phyloP scores from a whole-genome alignment of 2,113 vertebrate genomes.

The Natator depressus region DNA sequence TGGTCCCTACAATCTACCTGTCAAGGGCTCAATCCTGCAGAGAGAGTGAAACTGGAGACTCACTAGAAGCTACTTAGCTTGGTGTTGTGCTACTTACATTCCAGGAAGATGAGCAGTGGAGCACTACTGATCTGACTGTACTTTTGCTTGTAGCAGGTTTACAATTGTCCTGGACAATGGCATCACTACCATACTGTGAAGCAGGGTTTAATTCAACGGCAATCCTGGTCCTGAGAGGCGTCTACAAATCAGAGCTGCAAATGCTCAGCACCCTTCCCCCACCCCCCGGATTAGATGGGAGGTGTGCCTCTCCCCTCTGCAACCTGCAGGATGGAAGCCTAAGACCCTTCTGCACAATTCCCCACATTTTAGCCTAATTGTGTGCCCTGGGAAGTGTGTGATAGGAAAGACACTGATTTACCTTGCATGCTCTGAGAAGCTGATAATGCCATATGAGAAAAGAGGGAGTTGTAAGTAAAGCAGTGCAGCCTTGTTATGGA shows the following conservation, averaged over 20 bases:
- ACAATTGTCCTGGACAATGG: not conserved
- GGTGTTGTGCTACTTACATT: not conserved
- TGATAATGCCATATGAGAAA: not conserved
- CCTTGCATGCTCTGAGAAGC: not conserved
- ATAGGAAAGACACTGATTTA: not conserved
- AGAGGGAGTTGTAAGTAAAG: not conserved
- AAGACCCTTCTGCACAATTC: not conserved
- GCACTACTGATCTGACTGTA: not conserved
- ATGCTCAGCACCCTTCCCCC: not conserved
- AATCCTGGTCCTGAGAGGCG: conserved; percentile 10
- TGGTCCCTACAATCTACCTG: not conserved
- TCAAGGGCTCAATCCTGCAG: not conserved
- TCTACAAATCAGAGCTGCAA: conserved; percentile 10
- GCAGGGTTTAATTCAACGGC: not conserved
- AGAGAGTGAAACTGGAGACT: not conserved
- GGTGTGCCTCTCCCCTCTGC: not conserved
- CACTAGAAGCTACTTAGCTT: not conserved
- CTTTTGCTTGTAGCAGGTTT: not conserved
- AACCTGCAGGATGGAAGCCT: not conserved
- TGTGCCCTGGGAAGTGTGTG: not conserved
- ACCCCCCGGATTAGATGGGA: not conserved
- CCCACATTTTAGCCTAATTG: not conserved
- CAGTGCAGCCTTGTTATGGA: not conserved
- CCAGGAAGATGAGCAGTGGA: not conserved
- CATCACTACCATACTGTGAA: not conserved